Percentiles rank a stretch among this genome's conserved stretches.
These are phyloP conservation scores for Amniataba percoides DNA, from an alignment of 2,797 vertebrate genomes.

Conservation along the genomic window DNA sequence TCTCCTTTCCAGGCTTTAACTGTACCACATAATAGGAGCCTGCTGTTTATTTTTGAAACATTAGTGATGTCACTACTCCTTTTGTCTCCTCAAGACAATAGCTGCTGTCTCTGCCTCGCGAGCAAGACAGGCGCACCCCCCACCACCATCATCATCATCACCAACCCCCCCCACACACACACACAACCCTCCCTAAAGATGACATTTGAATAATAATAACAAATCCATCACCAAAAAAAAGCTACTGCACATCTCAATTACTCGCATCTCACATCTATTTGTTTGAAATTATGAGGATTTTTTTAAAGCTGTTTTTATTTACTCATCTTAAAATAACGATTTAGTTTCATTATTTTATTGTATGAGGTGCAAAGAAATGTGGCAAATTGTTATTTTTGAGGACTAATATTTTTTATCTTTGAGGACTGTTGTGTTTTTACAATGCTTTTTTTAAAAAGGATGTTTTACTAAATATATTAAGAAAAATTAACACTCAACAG, in stretches of 20 bases:
- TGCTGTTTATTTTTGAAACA: slow-evolving; percentile 83
- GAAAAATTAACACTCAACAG: slow-evolving; percentile 33
- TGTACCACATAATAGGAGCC: slow-evolving; percentile 79
- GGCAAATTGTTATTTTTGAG: slow-evolving; percentile 55
- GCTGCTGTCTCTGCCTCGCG: slow-evolving; percentile 66
- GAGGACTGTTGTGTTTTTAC: slow-evolving; percentile 42
- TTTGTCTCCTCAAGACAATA: slow-evolving; percentile 85
- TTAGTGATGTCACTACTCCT: slow-evolving; percentile 80
- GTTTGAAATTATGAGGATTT: slow-evolving; percentile 18
- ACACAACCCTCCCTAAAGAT: slow-evolving; percentile 27
- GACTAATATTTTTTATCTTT: slow-evolving; percentile 27
- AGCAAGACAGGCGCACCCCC: slow-evolving; percentile 52
- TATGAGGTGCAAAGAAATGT: slow-evolving; percentile 53
- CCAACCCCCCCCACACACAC: background rate
- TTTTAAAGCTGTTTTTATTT: slow-evolving; percentile 59
- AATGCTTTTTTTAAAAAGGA: slow-evolving; percentile 40
- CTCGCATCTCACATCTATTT: slow-evolving; percentile 20
- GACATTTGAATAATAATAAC: slow-evolving; percentile 76
- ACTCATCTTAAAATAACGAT: slow-evolving; percentile 68
- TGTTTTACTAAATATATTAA: slow-evolving; percentile 47
- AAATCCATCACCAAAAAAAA: slow-evolving; percentile 58
- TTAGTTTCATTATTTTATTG: slow-evolving; percentile 66
- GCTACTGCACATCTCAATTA: slow-evolving; percentile 61
- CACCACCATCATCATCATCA: too few species aligned
- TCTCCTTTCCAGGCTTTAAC: slow-evolving; percentile 83